Percentiles rank a stretch among this genome's conserved stretches.
These are phyloP conservation scores for Mimachlamys varia DNA, from an alignment of 2,888 invertebrate species.

Conservation along the genomic window DNA sequence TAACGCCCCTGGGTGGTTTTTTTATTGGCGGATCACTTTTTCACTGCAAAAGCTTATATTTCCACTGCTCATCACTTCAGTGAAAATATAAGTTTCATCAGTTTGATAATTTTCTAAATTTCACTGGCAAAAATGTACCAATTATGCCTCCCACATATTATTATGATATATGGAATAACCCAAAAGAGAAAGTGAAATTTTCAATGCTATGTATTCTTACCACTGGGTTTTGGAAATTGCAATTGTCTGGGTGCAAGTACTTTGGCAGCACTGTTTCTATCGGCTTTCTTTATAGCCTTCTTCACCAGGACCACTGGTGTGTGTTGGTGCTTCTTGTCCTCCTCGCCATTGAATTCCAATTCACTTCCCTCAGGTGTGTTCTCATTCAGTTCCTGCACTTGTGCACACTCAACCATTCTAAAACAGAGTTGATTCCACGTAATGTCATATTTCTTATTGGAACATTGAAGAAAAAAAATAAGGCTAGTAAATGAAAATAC, in stretches of 20 bases:
- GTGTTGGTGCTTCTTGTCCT: background rate
- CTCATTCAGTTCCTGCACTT: constrained; percentile 56
- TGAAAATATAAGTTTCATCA: too few relatives aligned
- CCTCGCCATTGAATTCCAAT: constrained; percentile 36
- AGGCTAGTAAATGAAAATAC: too few relatives aligned
- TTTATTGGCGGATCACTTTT: too few relatives aligned
- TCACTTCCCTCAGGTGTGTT: constrained; percentile 62
- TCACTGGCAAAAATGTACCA: too few relatives aligned
- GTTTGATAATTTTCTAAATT: too few relatives aligned
- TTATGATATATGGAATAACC: too few relatives aligned
- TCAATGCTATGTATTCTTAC: background rate
- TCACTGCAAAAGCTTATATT: too few relatives aligned
- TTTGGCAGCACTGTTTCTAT: constrained; percentile 29
- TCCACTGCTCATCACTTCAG: too few relatives aligned
- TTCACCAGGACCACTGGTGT: constrained; percentile 54
- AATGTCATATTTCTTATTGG: background rate
- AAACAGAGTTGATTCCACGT: background rate
- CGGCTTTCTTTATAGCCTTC: constrained; percentile 37
- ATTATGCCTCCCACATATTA: too few relatives aligned
- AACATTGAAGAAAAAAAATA: too few relatives aligned
- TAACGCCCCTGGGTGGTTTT: too few relatives aligned
- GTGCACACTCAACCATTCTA: constrained; percentile 36
- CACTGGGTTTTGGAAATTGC: constrained; percentile 7
- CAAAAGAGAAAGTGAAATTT: too few relatives aligned
- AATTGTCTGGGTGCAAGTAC: background rate